phyloP scores from a whole-genome alignment of 2,113 vertebrate genomes.

The Lepus timidus region DNA sequence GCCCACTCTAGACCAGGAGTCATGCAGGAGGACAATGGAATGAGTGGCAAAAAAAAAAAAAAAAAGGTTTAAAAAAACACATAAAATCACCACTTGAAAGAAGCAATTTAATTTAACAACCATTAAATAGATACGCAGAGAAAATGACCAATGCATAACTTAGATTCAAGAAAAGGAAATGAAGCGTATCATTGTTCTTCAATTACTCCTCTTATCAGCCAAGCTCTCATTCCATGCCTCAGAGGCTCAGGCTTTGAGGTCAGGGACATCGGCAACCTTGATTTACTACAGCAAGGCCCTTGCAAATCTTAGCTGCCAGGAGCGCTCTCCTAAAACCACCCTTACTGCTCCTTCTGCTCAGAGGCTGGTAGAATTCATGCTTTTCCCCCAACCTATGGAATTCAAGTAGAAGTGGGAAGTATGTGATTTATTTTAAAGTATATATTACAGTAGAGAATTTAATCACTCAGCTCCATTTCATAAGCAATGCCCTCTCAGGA shows the following conservation, averaged over 20 bases:
- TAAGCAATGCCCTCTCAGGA: not conserved
- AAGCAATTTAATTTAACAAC: slow-evolving; percentile 78
- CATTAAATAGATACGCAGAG: slow-evolving; percentile 56
- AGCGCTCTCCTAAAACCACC: slow-evolving; percentile 33
- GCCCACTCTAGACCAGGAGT: not conserved
- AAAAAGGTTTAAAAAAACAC: not conserved
- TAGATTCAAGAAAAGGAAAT: slow-evolving; percentile 71
- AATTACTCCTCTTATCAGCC: slow-evolving; percentile 63
- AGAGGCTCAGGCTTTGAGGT: slow-evolving; percentile 26
- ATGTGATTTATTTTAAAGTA: not conserved
- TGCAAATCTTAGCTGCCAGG: slow-evolving; percentile 53
- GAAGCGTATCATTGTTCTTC: slow-evolving; percentile 43
- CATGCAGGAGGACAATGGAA: not conserved
- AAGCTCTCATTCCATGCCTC: not conserved
- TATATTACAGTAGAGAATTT: slow-evolving; percentile 32
- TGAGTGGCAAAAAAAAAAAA: not conserved
- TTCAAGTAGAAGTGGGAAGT: not conserved
- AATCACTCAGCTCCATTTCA: slow-evolving; percentile 1
- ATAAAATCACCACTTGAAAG: slow-evolving; percentile 67
- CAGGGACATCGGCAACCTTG: not conserved
- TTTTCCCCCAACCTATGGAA: slow-evolving; percentile 43
- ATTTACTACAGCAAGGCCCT: slow-evolving; percentile 23
- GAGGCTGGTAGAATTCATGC: not conserved
- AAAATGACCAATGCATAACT: slow-evolving; percentile 69
- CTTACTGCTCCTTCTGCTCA: not conserved